Evolutionary conservation across 1,140 invertebrate genomes (phyloP), one percentile per base, ranked within the genome.

Genomic region (Zophobas morio): DNA sequence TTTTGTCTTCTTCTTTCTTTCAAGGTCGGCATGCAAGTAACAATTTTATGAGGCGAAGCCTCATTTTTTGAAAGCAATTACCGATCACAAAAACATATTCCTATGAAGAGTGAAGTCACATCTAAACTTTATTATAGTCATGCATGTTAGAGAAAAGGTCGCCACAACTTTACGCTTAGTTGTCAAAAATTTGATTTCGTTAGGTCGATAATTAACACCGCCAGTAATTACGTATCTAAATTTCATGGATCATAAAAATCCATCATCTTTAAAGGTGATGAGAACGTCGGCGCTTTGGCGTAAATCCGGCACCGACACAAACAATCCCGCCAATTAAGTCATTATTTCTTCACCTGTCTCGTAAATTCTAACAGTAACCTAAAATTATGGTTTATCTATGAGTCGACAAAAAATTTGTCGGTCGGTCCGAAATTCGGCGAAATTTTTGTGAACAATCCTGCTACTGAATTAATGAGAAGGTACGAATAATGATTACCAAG

Each of bases 271-370:
- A 66, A 66, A 66, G 60, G 60, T 66, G 60, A 66, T 66, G 60
- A 66, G 60, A 42, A 36, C 60, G 60, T 66, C 60, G 60, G 40
- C 60, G 37, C 6, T 66, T 66, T 40, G 60, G 60, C 60, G 39
- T 66, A 39, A 66, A 66, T 66, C 60, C 60, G 60, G 60, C 60
- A 66, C 37, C 35, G 60, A 66, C 37, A 42, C 60, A 66, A 66
- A 66, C 60, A 66, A 66, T 42, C 39, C 71, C 71, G 32, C 71
- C 71, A 73, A 73, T 73, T 73, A 73, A 73, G 71, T 73, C 54
- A 73, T 73, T 73, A 73, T 56, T 53, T 56, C 71, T 56, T 73
- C 71, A 73, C 71, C 71, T 73, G 71, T 73, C 71, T 73, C 71
- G 56, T 73, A 73, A 73, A 73, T 73, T 73, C 71, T 73, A 73